phyloP scores from a whole-genome alignment of 2,888 invertebrate species.

The Lymantria dispar region DNA sequence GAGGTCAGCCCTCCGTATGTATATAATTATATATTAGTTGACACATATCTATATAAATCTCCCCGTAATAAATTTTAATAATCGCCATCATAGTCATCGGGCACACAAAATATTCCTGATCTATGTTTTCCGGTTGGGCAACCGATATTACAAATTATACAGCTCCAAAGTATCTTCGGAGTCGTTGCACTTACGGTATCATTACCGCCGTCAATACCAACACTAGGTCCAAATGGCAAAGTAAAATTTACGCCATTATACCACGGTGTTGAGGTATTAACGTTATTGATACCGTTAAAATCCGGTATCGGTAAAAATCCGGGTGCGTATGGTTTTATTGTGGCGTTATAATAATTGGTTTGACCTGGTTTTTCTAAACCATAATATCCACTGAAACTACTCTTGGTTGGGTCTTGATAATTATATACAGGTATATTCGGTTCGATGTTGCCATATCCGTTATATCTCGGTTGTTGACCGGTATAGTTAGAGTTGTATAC shows the following conservation, averaged over 20 bases:
- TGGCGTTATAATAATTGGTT: background rate
- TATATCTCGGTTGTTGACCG: background rate
- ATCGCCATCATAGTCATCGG: background rate
- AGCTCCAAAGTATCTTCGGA: background rate
- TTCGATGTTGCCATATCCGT: background rate
- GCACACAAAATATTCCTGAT: constrained; percentile 7
- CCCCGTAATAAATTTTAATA: no score
- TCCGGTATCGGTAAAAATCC: constrained; percentile 2
- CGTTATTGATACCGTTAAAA: background rate
- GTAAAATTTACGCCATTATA: background rate
- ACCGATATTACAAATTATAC: constrained; percentile 21
- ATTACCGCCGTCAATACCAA: background rate
- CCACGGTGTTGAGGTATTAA: background rate
- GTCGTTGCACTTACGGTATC: constrained; percentile 8
- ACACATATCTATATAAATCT: no score
- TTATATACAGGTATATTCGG: constrained; percentile 6
- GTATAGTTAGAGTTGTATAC: constrained; percentile 2
- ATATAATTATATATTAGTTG: no score
- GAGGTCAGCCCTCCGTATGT: no score
- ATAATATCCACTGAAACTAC: constrained; percentile 11
- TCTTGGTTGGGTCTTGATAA: constrained; percentile 19
- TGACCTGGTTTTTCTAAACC: background rate
- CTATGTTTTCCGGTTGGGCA: constrained; percentile 25
- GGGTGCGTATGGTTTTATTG: constrained; percentile 2
- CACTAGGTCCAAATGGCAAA: background rate